These are phyloP conservation scores for Cyphomyrus plagiostoma DNA, from an alignment of 2,113 vertebrate species.

Conservation along the genomic window DNA sequence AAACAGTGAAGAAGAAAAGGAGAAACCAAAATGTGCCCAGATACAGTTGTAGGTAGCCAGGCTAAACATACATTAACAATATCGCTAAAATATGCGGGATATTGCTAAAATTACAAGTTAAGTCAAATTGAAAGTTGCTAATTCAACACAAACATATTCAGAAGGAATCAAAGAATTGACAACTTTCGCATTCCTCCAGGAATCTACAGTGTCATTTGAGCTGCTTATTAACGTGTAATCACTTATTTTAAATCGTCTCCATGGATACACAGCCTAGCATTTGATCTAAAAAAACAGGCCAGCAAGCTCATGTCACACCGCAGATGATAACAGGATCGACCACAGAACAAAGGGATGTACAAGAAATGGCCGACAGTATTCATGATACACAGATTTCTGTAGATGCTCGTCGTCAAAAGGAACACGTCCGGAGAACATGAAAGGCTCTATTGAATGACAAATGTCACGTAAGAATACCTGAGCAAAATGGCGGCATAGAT, in stretches of 20 bases:
- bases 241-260: conserved; percentile 10
- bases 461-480: background rate
- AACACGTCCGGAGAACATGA: background rate
- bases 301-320: background rate
- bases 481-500: background rate
- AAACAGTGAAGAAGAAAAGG: background rate
- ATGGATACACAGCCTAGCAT: background rate
- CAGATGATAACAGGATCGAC: background rate
- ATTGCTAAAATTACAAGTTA: background rate
- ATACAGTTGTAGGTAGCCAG: background rate
- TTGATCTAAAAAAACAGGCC: background rate
- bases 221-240: background rate
- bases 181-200: background rate
- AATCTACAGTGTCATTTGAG: background rate
- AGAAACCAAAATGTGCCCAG: background rate
- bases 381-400: background rate
- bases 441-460: background rate
- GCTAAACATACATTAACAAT: background rate
- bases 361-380: background rate
- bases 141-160: background rate
- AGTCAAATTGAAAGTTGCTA: background rate
- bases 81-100: background rate
- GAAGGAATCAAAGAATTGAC: background rate
- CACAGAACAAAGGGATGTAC: background rate
- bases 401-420: background rate